phyloP scores from a whole-genome alignment of 2,797 vertebrate genomes.

The Sebastes aleutianus region DNA sequence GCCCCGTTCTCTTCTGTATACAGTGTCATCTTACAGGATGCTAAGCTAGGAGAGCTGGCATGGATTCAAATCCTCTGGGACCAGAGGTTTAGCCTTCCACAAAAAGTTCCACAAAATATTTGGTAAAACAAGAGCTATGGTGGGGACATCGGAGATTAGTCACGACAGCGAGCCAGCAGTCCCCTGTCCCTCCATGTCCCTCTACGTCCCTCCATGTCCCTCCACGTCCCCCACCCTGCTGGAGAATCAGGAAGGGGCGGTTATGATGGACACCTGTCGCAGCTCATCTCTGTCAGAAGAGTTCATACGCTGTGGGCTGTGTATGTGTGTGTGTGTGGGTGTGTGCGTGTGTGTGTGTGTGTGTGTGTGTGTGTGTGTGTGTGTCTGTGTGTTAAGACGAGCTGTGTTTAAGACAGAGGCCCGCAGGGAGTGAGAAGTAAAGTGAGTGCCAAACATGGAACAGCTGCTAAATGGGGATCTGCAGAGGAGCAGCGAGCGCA shows the following conservation, averaged over 20 bases:
- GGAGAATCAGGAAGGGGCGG: slow-evolving; percentile 25
- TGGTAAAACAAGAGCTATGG: slow-evolving; percentile 38
- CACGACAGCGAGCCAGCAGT: slow-evolving; percentile 47
- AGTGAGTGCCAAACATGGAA: slow-evolving; percentile 49
- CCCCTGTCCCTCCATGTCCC: slow-evolving; percentile 20
- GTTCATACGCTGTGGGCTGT: slow-evolving; percentile 7
- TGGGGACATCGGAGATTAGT: slow-evolving; percentile 47
- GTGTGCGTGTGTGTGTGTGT: slow-evolving; percentile 29
- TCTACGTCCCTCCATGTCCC: not conserved
- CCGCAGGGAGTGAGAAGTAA: slow-evolving; percentile 38
- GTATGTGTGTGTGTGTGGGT: slow-evolving; percentile 7
- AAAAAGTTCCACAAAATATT: slow-evolving; percentile 39
- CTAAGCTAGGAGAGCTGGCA: not conserved
- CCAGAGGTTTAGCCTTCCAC: slow-evolving; percentile 17
- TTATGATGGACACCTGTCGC: slow-evolving; percentile 72
- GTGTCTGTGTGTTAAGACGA: slow-evolving; percentile 17
- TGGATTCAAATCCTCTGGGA: slow-evolving; percentile 6
- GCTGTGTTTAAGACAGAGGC: slow-evolving; percentile 59
- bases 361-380: not conserved
- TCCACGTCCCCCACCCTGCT: not conserved
- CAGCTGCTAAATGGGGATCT: slow-evolving; percentile 68
- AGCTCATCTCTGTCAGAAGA: slow-evolving; percentile 55
- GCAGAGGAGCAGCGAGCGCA: slow-evolving; percentile 23
- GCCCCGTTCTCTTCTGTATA: not conserved
- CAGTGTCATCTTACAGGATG: not conserved